phyloP scores from a whole-genome alignment of 2,888 invertebrate species.

The Marronus borbonicus region DNA sequence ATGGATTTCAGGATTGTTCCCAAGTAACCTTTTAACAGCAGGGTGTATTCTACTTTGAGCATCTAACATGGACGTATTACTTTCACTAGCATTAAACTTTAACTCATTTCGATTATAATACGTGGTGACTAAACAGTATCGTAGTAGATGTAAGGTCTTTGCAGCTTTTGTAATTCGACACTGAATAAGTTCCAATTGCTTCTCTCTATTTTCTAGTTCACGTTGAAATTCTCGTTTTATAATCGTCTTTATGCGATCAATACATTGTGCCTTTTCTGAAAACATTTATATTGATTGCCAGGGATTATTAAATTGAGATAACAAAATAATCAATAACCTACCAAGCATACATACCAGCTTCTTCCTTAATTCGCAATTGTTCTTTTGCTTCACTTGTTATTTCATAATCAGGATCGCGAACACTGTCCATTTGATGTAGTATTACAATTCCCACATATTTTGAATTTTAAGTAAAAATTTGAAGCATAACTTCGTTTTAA shows the following conservation, averaged over 20 bases:
- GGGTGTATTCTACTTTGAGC: slow-evolving; percentile 79
- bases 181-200: slow-evolving; percentile 81
- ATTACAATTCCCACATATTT: not conserved
- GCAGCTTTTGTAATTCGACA: slow-evolving; percentile 75
- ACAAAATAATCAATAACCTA: slow-evolving; percentile 13
- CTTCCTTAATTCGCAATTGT: slow-evolving; percentile 61
- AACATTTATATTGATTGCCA: not conserved
- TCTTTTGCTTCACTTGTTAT: slow-evolving; percentile 61
- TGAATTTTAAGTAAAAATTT: not conserved
- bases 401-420: slow-evolving; percentile 65
- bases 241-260: slow-evolving; percentile 77
- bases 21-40: slow-evolving; percentile 81
- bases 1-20: slow-evolving; percentile 71
- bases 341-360: slow-evolving; percentile 60
- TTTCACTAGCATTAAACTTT: slow-evolving; percentile 66
- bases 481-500: not conserved
- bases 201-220: slow-evolving; percentile 80
- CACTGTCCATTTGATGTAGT: slow-evolving; percentile 27
- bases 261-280: slow-evolving; percentile 72
- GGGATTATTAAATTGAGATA: not conserved
- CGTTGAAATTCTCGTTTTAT: slow-evolving; percentile 81
- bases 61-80: slow-evolving; percentile 59
- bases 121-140: slow-evolving; percentile 75
- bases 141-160: slow-evolving; percentile 74
- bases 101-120: slow-evolving; percentile 76